Evolutionary conservation across 2,797 vertebrate genomes (phyloP), one percentile per base, ranked within the genome.

Genomic region (Peromyscus nudipes): DNA sequence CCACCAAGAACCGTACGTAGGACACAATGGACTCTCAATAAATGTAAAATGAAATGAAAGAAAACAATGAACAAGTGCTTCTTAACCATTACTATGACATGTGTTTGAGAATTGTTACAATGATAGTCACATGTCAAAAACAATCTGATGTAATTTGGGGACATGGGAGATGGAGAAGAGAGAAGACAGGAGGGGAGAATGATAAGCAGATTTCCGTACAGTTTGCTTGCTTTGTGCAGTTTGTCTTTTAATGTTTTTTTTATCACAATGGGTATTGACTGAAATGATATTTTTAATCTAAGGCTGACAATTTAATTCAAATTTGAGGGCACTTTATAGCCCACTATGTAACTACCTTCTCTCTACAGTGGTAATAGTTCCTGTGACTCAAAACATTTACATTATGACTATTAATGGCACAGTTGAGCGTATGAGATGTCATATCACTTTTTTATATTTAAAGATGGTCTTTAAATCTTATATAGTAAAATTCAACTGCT

Each of bases 321-420:
- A 91, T 80, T 65, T 81, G 67, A 77, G 75, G 27, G 55, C 21
- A 75, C 7, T 49, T 49, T 34, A 49, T 57, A 80, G 65, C 23
- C 73, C 67, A 57, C 60, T 92, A 75, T 37, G 5, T 62, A 91
- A 67, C 0, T 69, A 31, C 7, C 13, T 40, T 84, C 10, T 85
- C 11, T 73, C 16, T 69, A 10, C 31, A 52, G 25, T 65, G 57
- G 12, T 80, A 95, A 65, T 86, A 82, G 6, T 84, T 89, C 13
- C 75, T 83, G 19, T 64, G 25, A 80, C n/a, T 89, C 67, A 75
- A 89, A 96, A 94, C 52, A 77, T 82, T 80, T 90, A 87, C 90
- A 90, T 77, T 69, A 40, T 75, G 91, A 83, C 11, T 57, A 55
- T 57, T 80, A 94, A 77, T 8, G 40, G 4, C 9, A 92, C 23